Conservation (phyloP, 2,888 invertebrate genomes). For the Lepidochrysops patricia region DNA sequence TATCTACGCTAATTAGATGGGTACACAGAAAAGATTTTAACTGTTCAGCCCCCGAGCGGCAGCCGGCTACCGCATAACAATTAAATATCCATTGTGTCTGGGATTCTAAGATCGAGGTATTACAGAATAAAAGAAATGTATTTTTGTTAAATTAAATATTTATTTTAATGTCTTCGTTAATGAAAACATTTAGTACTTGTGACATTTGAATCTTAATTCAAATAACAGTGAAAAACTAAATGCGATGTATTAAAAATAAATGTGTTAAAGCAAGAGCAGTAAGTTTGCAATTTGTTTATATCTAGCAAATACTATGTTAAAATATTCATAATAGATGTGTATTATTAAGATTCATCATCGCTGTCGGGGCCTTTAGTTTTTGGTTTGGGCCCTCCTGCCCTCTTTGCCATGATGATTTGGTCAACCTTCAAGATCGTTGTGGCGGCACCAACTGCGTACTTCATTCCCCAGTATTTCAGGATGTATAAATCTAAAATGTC, state of each 20-base stretch:
- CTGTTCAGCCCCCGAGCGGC: too few relatives aligned
- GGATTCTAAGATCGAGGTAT: too few relatives aligned
- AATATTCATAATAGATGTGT: background rate
- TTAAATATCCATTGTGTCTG: too few relatives aligned
- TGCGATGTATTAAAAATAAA: slow-evolving; percentile 13
- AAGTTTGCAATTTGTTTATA: slow-evolving; percentile 1
- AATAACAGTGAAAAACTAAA: slow-evolving; percentile 8
- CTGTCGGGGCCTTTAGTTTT: slow-evolving; percentile 75
- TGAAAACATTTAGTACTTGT: slow-evolving; percentile 7
- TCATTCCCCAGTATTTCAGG: slow-evolving; percentile 94
- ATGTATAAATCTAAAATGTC: slow-evolving; percentile 88
- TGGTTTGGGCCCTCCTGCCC: slow-evolving; percentile 95
- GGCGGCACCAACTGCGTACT: slow-evolving; percentile 95
- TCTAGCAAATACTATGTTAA: slow-evolving; percentile 16
- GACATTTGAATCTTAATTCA: slow-evolving; percentile 2
- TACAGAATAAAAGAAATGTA: background rate
- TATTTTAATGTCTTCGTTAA: slow-evolving; percentile 4
- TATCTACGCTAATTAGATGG: too few relatives aligned
- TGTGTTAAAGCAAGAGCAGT: slow-evolving; percentile 14
- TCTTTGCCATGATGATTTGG: slow-evolving; percentile 98
- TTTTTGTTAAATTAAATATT: slow-evolving; percentile 12
- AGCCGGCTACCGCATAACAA: too few relatives aligned
- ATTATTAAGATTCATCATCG: slow-evolving; percentile 81
- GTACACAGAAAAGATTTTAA: too few relatives aligned
- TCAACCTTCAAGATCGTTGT: slow-evolving; percentile 94